Evolutionary conservation across 2,113 vertebrate genomes (phyloP).

Genomic region (Poecilia latipinna): DNA sequence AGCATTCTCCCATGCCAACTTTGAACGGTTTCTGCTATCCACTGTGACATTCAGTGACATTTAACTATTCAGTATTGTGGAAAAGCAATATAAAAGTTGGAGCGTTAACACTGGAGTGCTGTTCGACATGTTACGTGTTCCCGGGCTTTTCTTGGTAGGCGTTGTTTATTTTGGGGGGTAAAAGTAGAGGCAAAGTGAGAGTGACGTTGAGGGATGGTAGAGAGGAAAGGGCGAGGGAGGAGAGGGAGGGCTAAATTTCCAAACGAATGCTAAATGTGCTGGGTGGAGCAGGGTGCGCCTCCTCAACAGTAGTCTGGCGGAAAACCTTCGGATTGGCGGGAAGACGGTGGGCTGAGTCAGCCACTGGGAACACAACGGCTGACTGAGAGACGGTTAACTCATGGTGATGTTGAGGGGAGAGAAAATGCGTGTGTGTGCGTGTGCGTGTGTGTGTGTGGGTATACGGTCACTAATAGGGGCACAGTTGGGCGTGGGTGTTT

Average conservation of each 20-base stretch:
- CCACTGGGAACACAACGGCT: conserved; percentile 22
- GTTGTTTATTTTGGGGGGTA: conserved; percentile 55
- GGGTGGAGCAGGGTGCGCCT: conserved; percentile 67
- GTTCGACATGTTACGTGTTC: conserved; percentile 43
- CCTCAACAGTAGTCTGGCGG: conserved; percentile 60
- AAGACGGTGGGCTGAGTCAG: conserved; percentile 65
- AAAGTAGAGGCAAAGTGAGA: conserved; percentile 1
- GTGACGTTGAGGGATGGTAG: neutral
- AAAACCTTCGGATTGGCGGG: conserved; percentile 54
- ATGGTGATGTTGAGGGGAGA: conserved; percentile 7
- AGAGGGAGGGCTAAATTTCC: neutral
- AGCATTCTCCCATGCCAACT: neutral
- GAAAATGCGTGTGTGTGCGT: neutral
- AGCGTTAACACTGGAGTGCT: conserved; percentile 48
- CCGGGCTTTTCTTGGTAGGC: conserved; percentile 45
- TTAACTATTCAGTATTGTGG: conserved; percentile 32
- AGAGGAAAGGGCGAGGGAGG: neutral
- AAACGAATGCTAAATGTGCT: conserved; percentile 34
- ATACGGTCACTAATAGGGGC: conserved; percentile 25
- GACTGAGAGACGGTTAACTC: conserved; percentile 32
- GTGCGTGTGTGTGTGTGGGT: neutral
- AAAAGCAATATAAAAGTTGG: conserved; percentile 38
- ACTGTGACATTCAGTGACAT: conserved; percentile 2
- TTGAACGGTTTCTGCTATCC: conserved; percentile 48
- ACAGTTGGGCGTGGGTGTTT: conserved; percentile 44